Conservation (phyloP, 2,113 vertebrate genomes). For the Hiodon tergisus region DNA sequence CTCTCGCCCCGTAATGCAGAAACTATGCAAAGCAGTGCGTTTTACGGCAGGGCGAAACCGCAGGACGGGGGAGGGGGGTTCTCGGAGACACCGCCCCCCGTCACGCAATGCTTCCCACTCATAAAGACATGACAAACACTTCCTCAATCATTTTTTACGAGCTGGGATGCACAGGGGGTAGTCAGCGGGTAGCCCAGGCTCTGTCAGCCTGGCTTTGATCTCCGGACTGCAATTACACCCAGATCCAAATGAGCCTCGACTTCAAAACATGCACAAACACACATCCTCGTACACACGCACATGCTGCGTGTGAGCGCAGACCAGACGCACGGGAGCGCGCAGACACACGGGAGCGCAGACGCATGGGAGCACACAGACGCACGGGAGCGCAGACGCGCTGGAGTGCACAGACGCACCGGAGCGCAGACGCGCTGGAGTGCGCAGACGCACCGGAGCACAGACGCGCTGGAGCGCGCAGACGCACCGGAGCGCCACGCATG, state of each 20-base stretch:
- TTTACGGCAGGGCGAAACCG: constrained; percentile 56
- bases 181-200: constrained; percentile 89
- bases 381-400: not conserved
- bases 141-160: constrained; percentile 99
- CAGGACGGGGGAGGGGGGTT: constrained; percentile 58
- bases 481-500: constrained; percentile 19
- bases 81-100: constrained; percentile 84
- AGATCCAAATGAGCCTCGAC: constrained; percentile 54
- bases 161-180: constrained; percentile 92
- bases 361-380: not conserved
- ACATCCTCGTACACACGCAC: not conserved
- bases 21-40: constrained; percentile 58
- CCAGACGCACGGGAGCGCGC: not conserved
- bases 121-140: constrained; percentile 99
- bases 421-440: constrained; percentile 24
- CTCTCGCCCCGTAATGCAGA: constrained; percentile 43
- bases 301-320: not conserved
- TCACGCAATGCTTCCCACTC: constrained; percentile 90
- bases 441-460: too few relatives aligned
- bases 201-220: constrained; percentile 88
- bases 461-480: constrained; percentile 12
- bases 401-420: not conserved
- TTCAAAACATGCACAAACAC: not conserved
- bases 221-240: constrained; percentile 91
- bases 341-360: not conserved